Percentiles rank a stretch among this genome's conserved stretches.
Evolutionary conservation across 1,140 invertebrate species (phyloP).

Genomic region (Heliothis virescens): DNA sequence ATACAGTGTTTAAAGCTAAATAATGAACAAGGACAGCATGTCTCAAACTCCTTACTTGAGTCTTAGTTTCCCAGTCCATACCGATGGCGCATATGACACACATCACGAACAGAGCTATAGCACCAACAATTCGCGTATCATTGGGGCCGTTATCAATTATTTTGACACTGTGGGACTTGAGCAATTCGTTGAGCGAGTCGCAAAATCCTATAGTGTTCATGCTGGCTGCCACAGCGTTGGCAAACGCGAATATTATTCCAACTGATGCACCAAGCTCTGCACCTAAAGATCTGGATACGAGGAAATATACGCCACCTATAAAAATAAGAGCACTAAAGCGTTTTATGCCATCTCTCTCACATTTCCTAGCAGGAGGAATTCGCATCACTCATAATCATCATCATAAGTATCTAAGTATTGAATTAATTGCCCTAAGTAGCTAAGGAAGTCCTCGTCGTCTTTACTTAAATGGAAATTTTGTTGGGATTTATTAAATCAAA

Average conservation of each 20-base stretch:
- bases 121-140: slow-evolving; percentile 93
- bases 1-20: neutral
- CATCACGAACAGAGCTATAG: slow-evolving; percentile 91
- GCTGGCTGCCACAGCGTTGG: slow-evolving; percentile 97
- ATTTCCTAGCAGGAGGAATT: no score
- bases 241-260: slow-evolving; percentile 98
- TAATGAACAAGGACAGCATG: neutral
- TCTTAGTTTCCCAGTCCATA: slow-evolving; percentile 96
- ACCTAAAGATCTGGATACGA: slow-evolving; percentile 98
- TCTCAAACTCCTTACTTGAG: slow-evolving; percentile 77
- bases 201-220: slow-evolving; percentile 99
- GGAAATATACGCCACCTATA: slow-evolving; percentile 96
- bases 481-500: no score
- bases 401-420: no score
- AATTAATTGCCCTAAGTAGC: no score
- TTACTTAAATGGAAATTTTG: no score
- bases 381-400: no score
- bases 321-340: neutral
- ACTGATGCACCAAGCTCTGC: slow-evolving; percentile 99
- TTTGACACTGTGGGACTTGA: slow-evolving; percentile 87
- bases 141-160: slow-evolving; percentile 92
- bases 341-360: neutral
- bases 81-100: slow-evolving; percentile 95
- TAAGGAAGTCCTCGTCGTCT: no score
- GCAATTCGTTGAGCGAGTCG: slow-evolving; percentile 94